phyloP scores from a whole-genome alignment of 2,888 invertebrate species.

The Papilio elwesi region DNA sequence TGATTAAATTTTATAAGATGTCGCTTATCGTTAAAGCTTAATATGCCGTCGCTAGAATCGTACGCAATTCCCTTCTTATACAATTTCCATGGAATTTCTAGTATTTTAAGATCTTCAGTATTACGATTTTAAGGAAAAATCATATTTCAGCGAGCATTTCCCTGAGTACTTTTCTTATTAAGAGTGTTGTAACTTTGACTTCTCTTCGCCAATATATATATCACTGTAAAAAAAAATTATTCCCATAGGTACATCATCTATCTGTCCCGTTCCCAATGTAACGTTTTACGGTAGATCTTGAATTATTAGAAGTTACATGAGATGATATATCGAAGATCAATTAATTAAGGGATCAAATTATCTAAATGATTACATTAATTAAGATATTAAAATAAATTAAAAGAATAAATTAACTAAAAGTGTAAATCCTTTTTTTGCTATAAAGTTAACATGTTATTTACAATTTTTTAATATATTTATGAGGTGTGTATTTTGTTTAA shows the following conservation, averaged over 20 bases:
- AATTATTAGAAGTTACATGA: too few relatives aligned
- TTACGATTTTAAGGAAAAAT: conserved; percentile 2
- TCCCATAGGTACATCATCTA: neutral
- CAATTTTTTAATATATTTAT: too few relatives aligned
- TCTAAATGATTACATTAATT: too few relatives aligned
- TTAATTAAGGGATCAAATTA: too few relatives aligned
- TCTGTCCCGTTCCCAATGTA: neutral
- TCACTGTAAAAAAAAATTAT: neutral
- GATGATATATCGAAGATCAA: too few relatives aligned
- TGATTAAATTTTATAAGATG: neutral
- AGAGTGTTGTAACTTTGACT: neutral
- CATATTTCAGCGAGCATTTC: neutral
- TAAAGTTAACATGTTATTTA: too few relatives aligned
- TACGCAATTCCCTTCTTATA: neutral
- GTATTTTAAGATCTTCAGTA: conserved; percentile 2
- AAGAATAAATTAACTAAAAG: too few relatives aligned
- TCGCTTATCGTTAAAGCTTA: neutral
- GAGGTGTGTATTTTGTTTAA: neutral
- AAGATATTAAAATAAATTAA: too few relatives aligned
- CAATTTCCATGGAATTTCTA: neutral
- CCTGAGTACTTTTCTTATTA: neutral
- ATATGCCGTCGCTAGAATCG: neutral
- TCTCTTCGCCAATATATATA: neutral
- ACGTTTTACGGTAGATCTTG: too few relatives aligned
- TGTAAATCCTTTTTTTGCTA: too few relatives aligned